These are phyloP conservation scores for Ecdyonurus torrentis DNA, from an alignment of 2,888 invertebrate genomes.

Conservation along the genomic window DNA sequence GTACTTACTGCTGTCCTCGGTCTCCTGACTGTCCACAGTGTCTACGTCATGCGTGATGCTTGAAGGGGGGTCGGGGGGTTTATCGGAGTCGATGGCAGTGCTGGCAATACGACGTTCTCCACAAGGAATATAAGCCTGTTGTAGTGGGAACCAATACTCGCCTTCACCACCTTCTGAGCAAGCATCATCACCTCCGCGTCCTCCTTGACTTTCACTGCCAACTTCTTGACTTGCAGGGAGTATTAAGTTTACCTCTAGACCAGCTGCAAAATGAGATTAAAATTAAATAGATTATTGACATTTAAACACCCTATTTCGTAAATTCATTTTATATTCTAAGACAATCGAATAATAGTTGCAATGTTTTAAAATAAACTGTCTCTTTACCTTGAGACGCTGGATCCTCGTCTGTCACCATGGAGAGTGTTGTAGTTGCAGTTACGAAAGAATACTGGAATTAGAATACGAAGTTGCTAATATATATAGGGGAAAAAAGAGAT, in stretches of 20 bases:
- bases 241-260: background rate
- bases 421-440: constrained; percentile 48
- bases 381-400: background rate
- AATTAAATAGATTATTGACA: no score
- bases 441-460: constrained; percentile 45
- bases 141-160: constrained; percentile 7
- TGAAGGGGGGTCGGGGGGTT: no score
- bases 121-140: constrained; percentile 3
- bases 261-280: background rate
- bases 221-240: background rate
- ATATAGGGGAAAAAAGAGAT: no score
- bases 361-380: no score
- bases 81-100: no score
- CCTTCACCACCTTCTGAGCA: constrained; percentile 3
- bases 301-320: no score
- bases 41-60: no score
- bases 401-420: constrained; percentile 30
- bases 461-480: no score
- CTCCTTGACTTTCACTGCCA: background rate
- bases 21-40: background rate
- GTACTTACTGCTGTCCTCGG: background rate
- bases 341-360: no score
- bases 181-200: background rate
- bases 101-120: background rate
- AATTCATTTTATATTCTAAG: no score